Percentiles rank a stretch among this genome's conserved stretches.
phyloP scores from a whole-genome alignment of 2,113 vertebrate genomes.

The Pteropus alecto region DNA sequence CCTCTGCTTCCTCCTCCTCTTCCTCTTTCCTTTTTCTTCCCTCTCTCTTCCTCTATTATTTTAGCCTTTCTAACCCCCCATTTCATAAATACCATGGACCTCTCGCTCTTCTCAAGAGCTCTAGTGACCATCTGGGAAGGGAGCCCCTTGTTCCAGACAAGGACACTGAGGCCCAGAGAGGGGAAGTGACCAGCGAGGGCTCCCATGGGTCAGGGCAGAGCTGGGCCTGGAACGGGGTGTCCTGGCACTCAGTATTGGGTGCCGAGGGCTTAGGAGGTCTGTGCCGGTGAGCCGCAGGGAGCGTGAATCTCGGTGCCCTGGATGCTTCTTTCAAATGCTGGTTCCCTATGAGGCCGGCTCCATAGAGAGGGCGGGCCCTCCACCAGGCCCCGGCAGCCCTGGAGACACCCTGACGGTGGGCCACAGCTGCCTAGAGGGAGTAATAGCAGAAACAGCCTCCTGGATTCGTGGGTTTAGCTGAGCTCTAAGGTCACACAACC shows the following conservation, averaged over 20 bases:
- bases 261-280: neutral
- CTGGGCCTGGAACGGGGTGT: neutral
- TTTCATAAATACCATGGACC: neutral
- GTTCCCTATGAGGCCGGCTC: neutral
- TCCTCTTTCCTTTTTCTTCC: neutral
- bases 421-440: neutral
- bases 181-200: neutral
- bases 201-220: neutral
- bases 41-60: neutral
- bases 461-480: neutral
- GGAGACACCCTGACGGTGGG: neutral
- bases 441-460: neutral
- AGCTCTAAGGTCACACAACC: neutral
- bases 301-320: neutral
- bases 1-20: neutral
- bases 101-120: neutral
- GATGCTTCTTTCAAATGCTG: neutral
- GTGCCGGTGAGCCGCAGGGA: neutral
- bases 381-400: accelerated
- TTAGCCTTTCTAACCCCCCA: neutral
- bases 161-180: neutral
- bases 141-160: neutral
- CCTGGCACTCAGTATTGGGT: neutral
- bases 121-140: neutral
- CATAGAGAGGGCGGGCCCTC: neutral